Conservation (phyloP, 2,888 invertebrate species). For the Dichetophora obliterata region DNA sequence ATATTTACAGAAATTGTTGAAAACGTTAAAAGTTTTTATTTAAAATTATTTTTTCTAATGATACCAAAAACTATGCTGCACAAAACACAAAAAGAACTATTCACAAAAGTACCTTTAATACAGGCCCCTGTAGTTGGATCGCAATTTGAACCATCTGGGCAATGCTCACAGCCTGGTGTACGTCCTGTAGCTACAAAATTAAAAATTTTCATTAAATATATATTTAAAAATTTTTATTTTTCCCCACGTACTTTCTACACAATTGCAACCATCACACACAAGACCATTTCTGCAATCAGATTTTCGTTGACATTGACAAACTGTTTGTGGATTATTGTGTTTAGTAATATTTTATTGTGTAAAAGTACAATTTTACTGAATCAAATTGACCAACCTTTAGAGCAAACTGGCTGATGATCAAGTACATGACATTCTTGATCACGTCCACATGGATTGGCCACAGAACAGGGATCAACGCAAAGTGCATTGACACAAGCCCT, state of each 20-base stretch:
- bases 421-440: conserved; percentile 86
- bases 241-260: conserved; percentile 73
- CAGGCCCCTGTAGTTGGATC: conserved; percentile 86
- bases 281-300: conserved; percentile 76
- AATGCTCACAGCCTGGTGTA: conserved; percentile 78
- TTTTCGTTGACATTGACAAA: conserved; percentile 76
- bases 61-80: conserved; percentile 5
- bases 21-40: background rate
- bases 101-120: conserved; percentile 79
- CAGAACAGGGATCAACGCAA: conserved; percentile 86
- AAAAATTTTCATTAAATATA: conserved; percentile 11
- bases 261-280: conserved; percentile 80
- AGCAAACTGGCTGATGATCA: conserved; percentile 86
- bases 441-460: conserved; percentile 79
- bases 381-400: conserved; percentile 75
- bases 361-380: background rate
- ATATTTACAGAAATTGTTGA: background rate
- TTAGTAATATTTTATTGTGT: background rate
- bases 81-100: background rate
- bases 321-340: conserved; percentile 46
- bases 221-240: background rate
- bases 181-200: conserved; percentile 56
- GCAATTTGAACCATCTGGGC: conserved; percentile 83
- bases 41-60: background rate
- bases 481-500: conserved; percentile 84